Conservation (phyloP, 1,140 invertebrate species). For the Gryon sp. region DNA sequence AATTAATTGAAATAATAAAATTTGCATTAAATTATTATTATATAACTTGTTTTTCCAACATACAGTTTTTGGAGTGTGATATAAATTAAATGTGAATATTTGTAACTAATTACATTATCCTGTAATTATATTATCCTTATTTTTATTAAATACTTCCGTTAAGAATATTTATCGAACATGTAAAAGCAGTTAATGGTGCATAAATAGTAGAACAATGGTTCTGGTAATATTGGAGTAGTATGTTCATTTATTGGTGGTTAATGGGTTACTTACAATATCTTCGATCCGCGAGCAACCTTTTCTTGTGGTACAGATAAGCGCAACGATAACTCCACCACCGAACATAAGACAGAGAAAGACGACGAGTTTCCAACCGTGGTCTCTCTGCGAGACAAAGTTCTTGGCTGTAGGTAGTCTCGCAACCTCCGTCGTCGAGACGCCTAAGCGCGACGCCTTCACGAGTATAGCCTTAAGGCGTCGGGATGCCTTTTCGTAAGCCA, state of each 20-base stretch:
- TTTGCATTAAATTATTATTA: too few species aligned
- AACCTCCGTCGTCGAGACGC: conserved; percentile 70
- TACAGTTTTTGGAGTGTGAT: too few species aligned
- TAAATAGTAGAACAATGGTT: background rate
- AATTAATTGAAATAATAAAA: too few species aligned
- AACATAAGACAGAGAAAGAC: conserved; percentile 75
- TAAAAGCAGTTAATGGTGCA: too few species aligned
- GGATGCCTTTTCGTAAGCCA: conserved; percentile 76
- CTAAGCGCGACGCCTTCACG: conserved; percentile 73
- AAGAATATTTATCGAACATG: too few species aligned
- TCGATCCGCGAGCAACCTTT: conserved; percentile 76
- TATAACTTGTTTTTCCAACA: too few species aligned
- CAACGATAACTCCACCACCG: conserved; percentile 74
- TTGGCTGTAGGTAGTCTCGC: conserved; percentile 71
- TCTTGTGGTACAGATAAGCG: conserved; percentile 74
- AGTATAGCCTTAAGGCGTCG: conserved; percentile 72
- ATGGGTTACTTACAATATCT: conserved; percentile 74
- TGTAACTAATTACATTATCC: too few species aligned
- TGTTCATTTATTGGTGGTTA: background rate
- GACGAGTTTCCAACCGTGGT: conserved; percentile 76
- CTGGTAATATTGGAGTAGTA: background rate
- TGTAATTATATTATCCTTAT: too few species aligned
- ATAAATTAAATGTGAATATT: too few species aligned
- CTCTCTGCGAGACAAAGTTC: conserved; percentile 72
- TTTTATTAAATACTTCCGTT: too few species aligned